These are phyloP conservation scores for Cacatua alba DNA, from an alignment of 2,113 vertebrate genomes.

Conservation along the genomic window DNA sequence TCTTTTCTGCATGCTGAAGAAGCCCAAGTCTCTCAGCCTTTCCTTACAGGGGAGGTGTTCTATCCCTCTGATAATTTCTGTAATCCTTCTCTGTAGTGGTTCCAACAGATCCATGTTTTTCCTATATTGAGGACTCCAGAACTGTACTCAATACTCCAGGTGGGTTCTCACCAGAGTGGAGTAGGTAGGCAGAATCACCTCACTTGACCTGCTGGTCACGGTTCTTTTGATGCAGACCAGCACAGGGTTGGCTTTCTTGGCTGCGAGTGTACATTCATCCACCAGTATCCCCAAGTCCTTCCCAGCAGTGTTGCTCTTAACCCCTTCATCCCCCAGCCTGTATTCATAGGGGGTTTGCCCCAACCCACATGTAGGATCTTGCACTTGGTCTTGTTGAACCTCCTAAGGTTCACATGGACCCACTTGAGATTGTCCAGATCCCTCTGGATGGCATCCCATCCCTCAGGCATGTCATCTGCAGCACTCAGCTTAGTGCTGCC, in stretches of 20 bases:
- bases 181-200: neutral
- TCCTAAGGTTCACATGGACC: neutral
- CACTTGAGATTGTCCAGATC: neutral
- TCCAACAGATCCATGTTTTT: neutral
- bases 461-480: neutral
- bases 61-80: neutral
- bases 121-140: neutral
- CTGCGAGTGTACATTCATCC: neutral
- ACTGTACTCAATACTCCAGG: neutral
- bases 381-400: neutral
- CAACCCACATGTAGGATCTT: neutral
- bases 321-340: neutral
- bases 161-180: neutral
- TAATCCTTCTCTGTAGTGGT: neutral
- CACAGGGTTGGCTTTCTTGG: neutral
- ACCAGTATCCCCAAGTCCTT: neutral
- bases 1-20: neutral
- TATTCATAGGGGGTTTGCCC: neutral
- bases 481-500: neutral
- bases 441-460: neutral
- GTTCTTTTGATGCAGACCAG: neutral
- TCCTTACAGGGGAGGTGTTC: neutral
- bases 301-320: neutral
- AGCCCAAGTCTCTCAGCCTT: neutral
- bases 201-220: fast-evolving